These are phyloP conservation scores for Rhea americana DNA, from an alignment of 2,113 vertebrate species.

Conservation along the genomic window DNA sequence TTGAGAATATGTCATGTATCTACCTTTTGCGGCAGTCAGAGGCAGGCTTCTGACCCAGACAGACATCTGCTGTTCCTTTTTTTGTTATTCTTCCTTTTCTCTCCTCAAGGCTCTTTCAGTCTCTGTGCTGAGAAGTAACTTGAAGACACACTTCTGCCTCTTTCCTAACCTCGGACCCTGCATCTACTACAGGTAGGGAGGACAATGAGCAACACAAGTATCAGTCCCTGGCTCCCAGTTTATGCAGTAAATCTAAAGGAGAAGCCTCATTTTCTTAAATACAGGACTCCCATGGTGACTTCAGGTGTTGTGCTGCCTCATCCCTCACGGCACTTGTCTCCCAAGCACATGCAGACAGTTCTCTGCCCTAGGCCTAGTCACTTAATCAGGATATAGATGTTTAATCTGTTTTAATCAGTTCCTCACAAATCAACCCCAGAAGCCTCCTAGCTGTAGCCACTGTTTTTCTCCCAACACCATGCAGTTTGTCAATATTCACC, in stretches of 20 bases:
- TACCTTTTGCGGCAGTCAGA: accelerated
- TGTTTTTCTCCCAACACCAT: background rate
- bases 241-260: background rate
- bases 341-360: background rate
- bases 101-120: background rate
- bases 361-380: background rate
- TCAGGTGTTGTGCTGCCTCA: background rate
- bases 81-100: background rate
- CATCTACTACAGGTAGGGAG: background rate
- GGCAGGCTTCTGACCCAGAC: background rate
- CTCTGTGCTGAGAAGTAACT: background rate
- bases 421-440: conserved; percentile 15
- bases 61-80: background rate
- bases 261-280: background rate
- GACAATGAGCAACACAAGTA: background rate
- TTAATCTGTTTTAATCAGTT: conserved; percentile 20
- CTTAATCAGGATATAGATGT: conserved; percentile 2
- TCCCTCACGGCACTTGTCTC: background rate
- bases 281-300: background rate
- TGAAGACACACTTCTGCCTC: background rate
- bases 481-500: background rate
- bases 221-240: background rate
- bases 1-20: background rate
- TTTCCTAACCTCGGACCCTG: background rate
- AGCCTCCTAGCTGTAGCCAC: background rate